Conservation (phyloP, 2,888 invertebrate species). For the Sminthurinus aureus region DNA sequence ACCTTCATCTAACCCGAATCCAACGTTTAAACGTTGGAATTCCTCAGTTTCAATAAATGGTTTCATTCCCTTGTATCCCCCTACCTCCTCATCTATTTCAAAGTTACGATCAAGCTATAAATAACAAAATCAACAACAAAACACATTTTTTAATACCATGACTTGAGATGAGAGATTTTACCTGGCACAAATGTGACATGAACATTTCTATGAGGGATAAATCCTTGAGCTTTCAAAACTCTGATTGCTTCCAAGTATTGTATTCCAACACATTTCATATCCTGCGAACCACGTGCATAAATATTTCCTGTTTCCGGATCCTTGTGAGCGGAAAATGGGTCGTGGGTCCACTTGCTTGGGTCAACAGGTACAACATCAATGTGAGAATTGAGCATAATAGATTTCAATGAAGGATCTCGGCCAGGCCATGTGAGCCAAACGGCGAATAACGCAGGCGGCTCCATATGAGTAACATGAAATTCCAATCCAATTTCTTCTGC, state of each 20-base stretch:
- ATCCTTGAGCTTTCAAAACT: constrained; percentile 68
- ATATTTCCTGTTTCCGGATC: constrained; percentile 81
- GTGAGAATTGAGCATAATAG: constrained; percentile 89
- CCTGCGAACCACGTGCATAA: constrained; percentile 86
- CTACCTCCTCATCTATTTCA: constrained; percentile 84
- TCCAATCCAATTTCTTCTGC: constrained; percentile 76
- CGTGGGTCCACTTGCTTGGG: constrained; percentile 81
- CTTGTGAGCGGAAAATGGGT: constrained; percentile 87
- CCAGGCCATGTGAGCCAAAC: constrained; percentile 86
- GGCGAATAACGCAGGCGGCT: constrained; percentile 75
- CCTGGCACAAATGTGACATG: constrained; percentile 78
- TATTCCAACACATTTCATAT: constrained; percentile 84
- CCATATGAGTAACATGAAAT: constrained; percentile 69
- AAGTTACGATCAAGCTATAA: not conserved
- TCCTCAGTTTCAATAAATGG: constrained; percentile 76
- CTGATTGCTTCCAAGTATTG: constrained; percentile 78
- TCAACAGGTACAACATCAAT: constrained; percentile 98
- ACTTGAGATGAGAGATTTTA: too few species aligned
- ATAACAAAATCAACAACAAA: too few species aligned
- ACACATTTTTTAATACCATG: not conserved
- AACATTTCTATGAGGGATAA: constrained; percentile 70
- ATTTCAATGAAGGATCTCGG: constrained; percentile 72
- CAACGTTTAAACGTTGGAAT: constrained; percentile 80
- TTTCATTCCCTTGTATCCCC: constrained; percentile 82
- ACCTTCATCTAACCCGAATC: constrained; percentile 89